Conservation (phyloP, 2,888 invertebrate species). For the Spisula solida region DNA sequence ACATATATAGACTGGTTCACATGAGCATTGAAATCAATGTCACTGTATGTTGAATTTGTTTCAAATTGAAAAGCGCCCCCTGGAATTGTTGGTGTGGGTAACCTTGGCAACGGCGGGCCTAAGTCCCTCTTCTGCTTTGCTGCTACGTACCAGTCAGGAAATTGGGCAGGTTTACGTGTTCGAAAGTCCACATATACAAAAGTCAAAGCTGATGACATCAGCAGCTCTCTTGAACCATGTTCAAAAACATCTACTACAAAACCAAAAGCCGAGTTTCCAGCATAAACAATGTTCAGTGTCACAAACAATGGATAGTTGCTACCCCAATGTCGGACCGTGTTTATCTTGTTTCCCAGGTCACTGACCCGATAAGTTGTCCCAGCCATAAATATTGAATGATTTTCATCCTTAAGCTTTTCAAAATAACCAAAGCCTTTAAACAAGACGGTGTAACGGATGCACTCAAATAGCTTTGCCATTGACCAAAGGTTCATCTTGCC, state of each 20-base stretch:
- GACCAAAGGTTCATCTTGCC: constrained; percentile 70
- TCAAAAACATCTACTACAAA: constrained; percentile 48
- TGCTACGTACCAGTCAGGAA: constrained; percentile 63
- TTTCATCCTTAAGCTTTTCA: constrained; percentile 57
- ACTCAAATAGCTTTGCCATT: constrained; percentile 65
- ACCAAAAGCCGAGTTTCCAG: constrained; percentile 63
- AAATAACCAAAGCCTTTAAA: constrained; percentile 59
- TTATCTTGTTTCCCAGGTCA: constrained; percentile 42
- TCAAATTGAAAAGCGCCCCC: constrained; percentile 48
- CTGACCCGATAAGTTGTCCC: constrained; percentile 56
- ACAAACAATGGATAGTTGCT: constrained; percentile 55
- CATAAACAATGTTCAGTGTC: constrained; percentile 54
- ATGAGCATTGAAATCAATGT: constrained; percentile 68
- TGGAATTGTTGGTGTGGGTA: constrained; percentile 53
- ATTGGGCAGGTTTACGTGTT: constrained; percentile 58
- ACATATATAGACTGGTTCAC: constrained; percentile 70
- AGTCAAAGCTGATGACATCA: constrained; percentile 51
- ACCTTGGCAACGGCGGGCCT: constrained; percentile 49
- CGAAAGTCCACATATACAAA: constrained; percentile 69
- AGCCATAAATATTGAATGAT: constrained; percentile 71
- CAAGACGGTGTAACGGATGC: constrained; percentile 61
- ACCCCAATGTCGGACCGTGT: constrained; percentile 61
- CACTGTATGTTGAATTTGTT: constrained; percentile 52
- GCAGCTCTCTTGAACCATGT: constrained; percentile 40
- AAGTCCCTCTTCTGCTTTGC: constrained; percentile 31